A percentile compares a stretch with the other conserved stretches of the same genome.
phyloP scores from a whole-genome alignment of 2,888 invertebrate species.

The Liposcelis brunnea region DNA sequence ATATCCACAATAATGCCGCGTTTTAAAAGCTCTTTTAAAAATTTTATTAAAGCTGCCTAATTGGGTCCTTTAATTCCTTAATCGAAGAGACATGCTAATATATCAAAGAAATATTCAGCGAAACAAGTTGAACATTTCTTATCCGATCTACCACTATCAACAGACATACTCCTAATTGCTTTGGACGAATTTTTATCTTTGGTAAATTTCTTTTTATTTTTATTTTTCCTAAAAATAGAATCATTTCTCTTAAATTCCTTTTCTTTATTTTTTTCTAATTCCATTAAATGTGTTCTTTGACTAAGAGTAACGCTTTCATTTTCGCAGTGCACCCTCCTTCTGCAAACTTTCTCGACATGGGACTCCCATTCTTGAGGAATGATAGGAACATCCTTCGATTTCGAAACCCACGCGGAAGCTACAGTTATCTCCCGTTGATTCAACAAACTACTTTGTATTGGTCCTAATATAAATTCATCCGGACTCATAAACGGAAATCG shows the following conservation, averaged over 20 bases:
- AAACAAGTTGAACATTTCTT: constrained; percentile 32
- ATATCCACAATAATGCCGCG: not conserved
- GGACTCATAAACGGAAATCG: constrained; percentile 49
- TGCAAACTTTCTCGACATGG: too few relatives aligned
- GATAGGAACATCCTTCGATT: not conserved
- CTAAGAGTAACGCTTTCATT: constrained; percentile 30
- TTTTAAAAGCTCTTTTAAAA: not conserved
- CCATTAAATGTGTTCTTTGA: constrained; percentile 29
- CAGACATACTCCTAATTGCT: not conserved
- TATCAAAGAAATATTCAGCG: constrained; percentile 32
- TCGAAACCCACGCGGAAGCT: constrained; percentile 21
- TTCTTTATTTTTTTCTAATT: constrained; percentile 15
- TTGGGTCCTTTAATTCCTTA: constrained; percentile 20
- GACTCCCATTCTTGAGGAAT: not conserved
- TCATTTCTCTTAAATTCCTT: constrained; percentile 13
- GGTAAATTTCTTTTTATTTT: constrained; percentile 17
- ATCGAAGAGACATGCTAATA: constrained; percentile 36
- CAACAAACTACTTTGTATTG: constrained; percentile 35
- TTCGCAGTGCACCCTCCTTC: constrained; percentile 23
- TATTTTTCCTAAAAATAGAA: constrained; percentile 14
- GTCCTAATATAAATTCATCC: constrained; percentile 41
- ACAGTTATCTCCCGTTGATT: constrained; percentile 31
- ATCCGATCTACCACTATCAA: constrained; percentile 17
- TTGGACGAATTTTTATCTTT: constrained; percentile 21
- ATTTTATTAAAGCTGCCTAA: not conserved